Base-by-base conservation (phyloP, 1,140 invertebrate genomes). In the Sitobion miscanthi region DNA sequence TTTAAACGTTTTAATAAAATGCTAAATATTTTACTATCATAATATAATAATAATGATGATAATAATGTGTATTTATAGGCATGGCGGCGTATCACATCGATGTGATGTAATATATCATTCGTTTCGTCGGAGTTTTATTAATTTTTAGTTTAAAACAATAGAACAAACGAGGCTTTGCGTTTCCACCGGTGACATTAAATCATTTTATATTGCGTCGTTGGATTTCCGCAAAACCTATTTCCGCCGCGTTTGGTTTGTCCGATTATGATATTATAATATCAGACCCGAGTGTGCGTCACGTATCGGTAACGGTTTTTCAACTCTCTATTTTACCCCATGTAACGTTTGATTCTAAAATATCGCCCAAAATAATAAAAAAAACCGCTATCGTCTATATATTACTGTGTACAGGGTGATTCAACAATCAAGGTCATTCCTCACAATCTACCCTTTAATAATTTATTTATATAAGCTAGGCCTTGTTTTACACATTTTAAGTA, bases 181-280 rank as follows among this genome's bases (percentile, higher is more conserved):
- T n/a, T 77, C n/a, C 23, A 77, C 14, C 30, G 62, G 62, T 35
- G 62, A 77, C 62, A 77, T 77, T 77, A 77, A 77, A 77, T 77
- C 62, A 77, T 77, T 77, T 77, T n/a, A 77, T n/a, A 77, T 20
- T 77, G 14, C 30, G 11, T n/a, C 62, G 62, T 77, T 77, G 30
- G 30, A 77, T 77, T 77, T 77, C 62, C 62, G 62, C 62, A 77
- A 77, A 77, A 77, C 62, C 62, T 77, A 77, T 77, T 77, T 77
- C 62, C 30, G 62, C 14, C 14, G 30, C 17, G 30, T 77, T 77
- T n/a, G 30, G 62, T n/a, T 77, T 6, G 11, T 35, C n/a, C 14
- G 62, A n/a, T 69, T 69, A 69, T 17, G 17, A 77, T n/a, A 69
- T n/a, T 62, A 62, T 69, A 77, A n/a, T 77, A n/a, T 77, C 14